Base-by-base conservation (phyloP, 1,140 invertebrate species). In the Ruditapes philippinarum region DNA sequence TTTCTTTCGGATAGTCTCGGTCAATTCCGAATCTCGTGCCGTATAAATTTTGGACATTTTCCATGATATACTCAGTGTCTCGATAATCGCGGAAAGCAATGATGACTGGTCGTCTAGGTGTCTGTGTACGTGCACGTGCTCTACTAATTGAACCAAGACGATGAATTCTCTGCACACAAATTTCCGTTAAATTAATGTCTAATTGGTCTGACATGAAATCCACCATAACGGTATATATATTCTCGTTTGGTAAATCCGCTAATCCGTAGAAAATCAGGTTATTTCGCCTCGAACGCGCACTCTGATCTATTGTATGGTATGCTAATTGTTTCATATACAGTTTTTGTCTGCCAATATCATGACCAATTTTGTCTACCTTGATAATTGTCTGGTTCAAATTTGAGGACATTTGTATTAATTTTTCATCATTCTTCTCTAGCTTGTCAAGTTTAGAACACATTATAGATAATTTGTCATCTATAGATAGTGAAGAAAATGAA, bases 1-100 rank as follows among this genome's bases (percentile, higher is more conserved):
- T 80, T 80, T 80, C 76, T 28, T 17, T 80, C 25, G 76, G 76
- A 31, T 80, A 80, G 28, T 80, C 76, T 17, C 76, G 45, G 22
- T 54, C 76, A 11, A 80, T 80, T 28, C 45, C 76, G 25, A 80
- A 80, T 14, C 14, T 3, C 45, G 76, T 80, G 22, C 28, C 3
- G 11, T 54, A n/a, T 33, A 80, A 28, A 31, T 57, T 80, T 12
- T 80, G 17, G 17, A 49, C 76, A 17, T 54, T 54, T 28, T 38
- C 14, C 1, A 80, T 12, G 45, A 80, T 80, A 12, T 17, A 17
- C 31, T 80, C 76, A 54, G 76, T 54, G 45, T 80, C 76, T 33
- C 14, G 4, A n/a, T 54, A 80, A 57, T 80, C 76, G 2, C 45
- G 4, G 45, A 80, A 80, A 36, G 25, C 25, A 38, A 42, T 49